Evolutionary conservation across 2,797 vertebrate genomes (phyloP).

Genomic region (Brachymystax lenok): DNA sequence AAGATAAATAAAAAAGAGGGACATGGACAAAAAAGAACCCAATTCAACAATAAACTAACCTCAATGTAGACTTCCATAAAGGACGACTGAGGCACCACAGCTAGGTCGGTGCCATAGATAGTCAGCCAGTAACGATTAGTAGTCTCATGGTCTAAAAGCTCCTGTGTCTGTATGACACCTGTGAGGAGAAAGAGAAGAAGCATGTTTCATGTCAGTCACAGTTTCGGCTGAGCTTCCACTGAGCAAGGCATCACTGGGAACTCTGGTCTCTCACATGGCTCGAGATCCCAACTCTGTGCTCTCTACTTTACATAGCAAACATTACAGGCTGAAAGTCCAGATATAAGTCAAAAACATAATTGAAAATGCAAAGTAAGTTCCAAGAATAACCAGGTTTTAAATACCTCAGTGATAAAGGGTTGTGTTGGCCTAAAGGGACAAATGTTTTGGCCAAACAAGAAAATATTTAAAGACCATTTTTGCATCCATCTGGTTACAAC

Average conservation of each 20-base stretch:
- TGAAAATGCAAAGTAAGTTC: background rate
- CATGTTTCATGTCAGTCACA: constrained; percentile 34
- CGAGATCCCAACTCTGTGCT: background rate
- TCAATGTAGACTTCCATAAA: constrained; percentile 83
- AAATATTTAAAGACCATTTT: background rate
- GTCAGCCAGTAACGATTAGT: constrained; percentile 83
- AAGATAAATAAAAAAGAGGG: background rate
- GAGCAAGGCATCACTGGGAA: background rate
- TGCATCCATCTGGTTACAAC: background rate
- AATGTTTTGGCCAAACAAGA: background rate
- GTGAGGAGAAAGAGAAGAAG: constrained; percentile 34
- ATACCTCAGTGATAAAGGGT: background rate
- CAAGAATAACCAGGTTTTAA: background rate
- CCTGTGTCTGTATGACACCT: constrained; percentile 82
- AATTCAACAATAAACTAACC: constrained; percentile 5
- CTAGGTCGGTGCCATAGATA: constrained; percentile 81
- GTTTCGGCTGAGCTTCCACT: background rate
- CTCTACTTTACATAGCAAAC: constrained; percentile 36
- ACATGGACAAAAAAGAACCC: background rate
- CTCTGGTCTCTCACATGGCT: constrained; percentile 21
- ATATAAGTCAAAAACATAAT: background rate
- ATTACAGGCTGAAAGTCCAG: constrained; percentile 14
- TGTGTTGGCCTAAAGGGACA: background rate
- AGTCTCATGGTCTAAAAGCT: constrained; percentile 80
- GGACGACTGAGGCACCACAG: constrained; percentile 80